These are phyloP conservation scores for Tychaedon coryphoeus DNA, from an alignment of 2,113 vertebrate genomes.

Conservation along the genomic window DNA sequence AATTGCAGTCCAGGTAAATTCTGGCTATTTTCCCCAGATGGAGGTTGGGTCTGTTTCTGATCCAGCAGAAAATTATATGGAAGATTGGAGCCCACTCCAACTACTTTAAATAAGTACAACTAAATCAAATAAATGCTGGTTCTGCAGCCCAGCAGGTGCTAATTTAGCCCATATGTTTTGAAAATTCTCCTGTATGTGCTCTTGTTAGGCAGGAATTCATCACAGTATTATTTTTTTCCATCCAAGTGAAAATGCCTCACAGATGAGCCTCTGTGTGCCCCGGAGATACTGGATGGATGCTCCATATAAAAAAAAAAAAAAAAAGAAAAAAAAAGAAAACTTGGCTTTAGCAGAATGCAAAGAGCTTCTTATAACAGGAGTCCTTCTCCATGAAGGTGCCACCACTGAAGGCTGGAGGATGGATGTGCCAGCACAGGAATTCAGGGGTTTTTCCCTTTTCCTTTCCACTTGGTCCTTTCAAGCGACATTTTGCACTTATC, in stretches of 20 bases:
- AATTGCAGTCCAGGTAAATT: neutral
- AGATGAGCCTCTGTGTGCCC: neutral
- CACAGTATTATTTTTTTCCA: neutral
- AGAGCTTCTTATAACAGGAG: neutral
- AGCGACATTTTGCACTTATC: neutral
- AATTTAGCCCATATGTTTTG: neutral
- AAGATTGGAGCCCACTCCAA: neutral
- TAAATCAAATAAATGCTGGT: neutral
- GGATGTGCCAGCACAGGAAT: neutral
- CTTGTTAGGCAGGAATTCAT: neutral
- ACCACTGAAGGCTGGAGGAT: neutral
- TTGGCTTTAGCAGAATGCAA: neutral
- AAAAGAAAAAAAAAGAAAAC: neutral
- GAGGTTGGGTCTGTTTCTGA: neutral
- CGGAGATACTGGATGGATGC: neutral
- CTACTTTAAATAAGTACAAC: neutral
- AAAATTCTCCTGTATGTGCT: neutral
- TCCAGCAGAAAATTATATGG: neutral
- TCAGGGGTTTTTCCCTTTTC: neutral
- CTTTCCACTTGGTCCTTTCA: neutral
- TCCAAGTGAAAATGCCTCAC: neutral
- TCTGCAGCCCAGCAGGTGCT: slow-evolving; percentile 7
- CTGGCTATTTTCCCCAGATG: neutral
- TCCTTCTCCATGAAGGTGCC: neutral
- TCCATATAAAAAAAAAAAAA: neutral